Base-by-base conservation (phyloP, 2,888 invertebrate species). In the Drosophila longiperda region DNA sequence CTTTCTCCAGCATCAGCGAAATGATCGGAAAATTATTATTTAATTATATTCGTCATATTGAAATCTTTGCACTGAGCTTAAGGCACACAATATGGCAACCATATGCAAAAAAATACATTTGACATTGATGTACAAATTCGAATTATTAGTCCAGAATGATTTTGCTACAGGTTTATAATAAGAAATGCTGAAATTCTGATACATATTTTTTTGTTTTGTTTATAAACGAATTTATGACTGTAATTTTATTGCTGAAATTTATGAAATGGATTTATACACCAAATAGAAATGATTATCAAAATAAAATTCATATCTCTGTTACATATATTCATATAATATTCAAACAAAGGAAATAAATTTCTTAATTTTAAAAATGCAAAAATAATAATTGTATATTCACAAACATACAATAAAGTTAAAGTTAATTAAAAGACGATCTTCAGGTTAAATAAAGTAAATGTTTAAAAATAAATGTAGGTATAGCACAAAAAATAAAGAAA, bases 81-180 rank as follows among this genome's bases (percentile, higher is more conserved):
- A 17, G 12, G 12, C 15, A 33, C 42, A 9, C 69, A 69, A 69
- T 52, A 48, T 69, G 68, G 32, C 59, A 7, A 38, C 40, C 67
- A 68, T 45, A 45, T 68, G 67, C 26, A 8, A 6, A 6, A 20
- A n/a, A 29, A 36, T 26, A n/a, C 3, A 32, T 57, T 36, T 1
- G 15, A 6, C 42, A 45, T 20, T n/a, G n/a, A n/a, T 17, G 26
- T 33, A 11, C 26, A 62, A 6, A 0, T 9, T 45, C 12, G 4
- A 34, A 36, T 15, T 32, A 55, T 40, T 26, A 12, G 23, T 23
- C 33, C 32, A 29, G 20, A 34, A 45, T 38, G 26, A 36, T 17
- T 48, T 36, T 38, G 1, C 15, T 9, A 23, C 8, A 12, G 38
- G 29, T 52, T 40, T 48, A 17, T 23, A 23, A 5, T 26, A 7